phyloP scores from a whole-genome alignment of 2,888 invertebrate species.

The Tetrapedia diversipes region DNA sequence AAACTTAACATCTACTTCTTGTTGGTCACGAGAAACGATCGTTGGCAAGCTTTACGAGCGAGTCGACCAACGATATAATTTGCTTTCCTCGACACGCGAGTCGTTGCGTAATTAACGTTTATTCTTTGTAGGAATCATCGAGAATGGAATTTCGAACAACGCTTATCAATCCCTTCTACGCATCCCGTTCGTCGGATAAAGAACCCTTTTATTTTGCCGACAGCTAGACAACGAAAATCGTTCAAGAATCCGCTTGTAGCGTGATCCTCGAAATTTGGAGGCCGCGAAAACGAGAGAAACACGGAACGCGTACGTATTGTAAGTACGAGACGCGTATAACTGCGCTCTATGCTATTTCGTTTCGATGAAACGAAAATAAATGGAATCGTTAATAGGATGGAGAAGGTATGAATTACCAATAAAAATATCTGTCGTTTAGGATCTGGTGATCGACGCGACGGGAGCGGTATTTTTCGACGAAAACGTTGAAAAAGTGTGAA shows the following conservation, averaged over 20 bases:
- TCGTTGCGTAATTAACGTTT: conserved; percentile 5
- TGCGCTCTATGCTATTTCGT: conserved; percentile 35
- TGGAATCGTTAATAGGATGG: conserved; percentile 2
- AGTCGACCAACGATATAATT: not conserved
- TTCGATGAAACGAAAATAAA: conserved; percentile 21
- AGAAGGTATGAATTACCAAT: not conserved
- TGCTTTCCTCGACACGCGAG: not conserved
- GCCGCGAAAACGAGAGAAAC: not conserved
- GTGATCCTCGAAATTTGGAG: conserved; percentile 18
- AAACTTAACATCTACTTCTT: no score
- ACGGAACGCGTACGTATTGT: conserved; percentile 34
- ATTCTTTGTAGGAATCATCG: not conserved
- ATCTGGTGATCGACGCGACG: not conserved
- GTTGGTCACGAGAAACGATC: not conserved
- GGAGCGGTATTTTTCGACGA: conserved; percentile 7
- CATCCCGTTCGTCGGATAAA: not conserved
- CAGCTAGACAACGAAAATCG: conserved; percentile 6
- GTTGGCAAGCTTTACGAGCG: not conserved
- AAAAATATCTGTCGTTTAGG: conserved; percentile 17
- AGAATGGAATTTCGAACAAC: not conserved
- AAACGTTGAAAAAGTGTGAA: conserved; percentile 18
- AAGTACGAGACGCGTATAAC: conserved; percentile 46
- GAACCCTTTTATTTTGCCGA: not conserved
- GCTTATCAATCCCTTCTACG: not conserved
- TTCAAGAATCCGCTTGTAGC: conserved; percentile 17